Percentiles rank a stretch among this genome's conserved stretches.
Conservation (phyloP, 2,888 invertebrate genomes). For the Mythimna vitellina region DNA sequence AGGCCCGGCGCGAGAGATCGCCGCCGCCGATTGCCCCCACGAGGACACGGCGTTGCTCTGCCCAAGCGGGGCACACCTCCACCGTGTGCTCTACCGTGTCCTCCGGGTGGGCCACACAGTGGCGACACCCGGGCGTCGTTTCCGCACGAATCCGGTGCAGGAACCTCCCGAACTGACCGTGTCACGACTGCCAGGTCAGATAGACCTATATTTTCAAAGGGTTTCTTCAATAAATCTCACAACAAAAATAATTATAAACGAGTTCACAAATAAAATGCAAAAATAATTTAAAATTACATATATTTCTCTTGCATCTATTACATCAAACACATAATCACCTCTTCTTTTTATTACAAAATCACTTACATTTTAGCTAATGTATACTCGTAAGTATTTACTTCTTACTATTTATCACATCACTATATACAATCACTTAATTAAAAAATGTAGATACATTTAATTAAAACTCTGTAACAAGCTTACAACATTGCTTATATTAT, state of each 20-base stretch:
- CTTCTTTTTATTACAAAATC: slow-evolving; percentile 39
- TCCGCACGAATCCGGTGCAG: too few relatives aligned
- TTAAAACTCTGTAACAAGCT: slow-evolving; percentile 4
- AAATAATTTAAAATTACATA: slow-evolving; percentile 17
- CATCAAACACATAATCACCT: slow-evolving; percentile 18
- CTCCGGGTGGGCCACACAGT: too few relatives aligned
- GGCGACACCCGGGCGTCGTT: too few relatives aligned
- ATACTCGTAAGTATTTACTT: slow-evolving; percentile 9
- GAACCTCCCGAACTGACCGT: too few relatives aligned
- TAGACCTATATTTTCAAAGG: not conserved
- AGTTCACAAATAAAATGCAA: slow-evolving; percentile 1
- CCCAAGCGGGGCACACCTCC: too few relatives aligned
- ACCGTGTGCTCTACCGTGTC: too few relatives aligned
- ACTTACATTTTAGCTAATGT: slow-evolving; percentile 15
- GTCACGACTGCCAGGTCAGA: too few relatives aligned
- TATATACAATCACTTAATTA: slow-evolving; percentile 19
- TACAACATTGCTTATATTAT: slow-evolving; percentile 9
- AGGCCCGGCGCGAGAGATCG: too few relatives aligned
- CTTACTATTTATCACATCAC: slow-evolving; percentile 6
- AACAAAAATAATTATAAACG: not conserved
- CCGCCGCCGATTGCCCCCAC: too few relatives aligned
- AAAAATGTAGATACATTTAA: not conserved
- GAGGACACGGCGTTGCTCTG: too few relatives aligned
- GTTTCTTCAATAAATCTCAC: not conserved
- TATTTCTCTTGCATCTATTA: slow-evolving; percentile 26